phyloP scores from a whole-genome alignment of 2,113 vertebrate species.

The Aptenodytes patagonicus region DNA sequence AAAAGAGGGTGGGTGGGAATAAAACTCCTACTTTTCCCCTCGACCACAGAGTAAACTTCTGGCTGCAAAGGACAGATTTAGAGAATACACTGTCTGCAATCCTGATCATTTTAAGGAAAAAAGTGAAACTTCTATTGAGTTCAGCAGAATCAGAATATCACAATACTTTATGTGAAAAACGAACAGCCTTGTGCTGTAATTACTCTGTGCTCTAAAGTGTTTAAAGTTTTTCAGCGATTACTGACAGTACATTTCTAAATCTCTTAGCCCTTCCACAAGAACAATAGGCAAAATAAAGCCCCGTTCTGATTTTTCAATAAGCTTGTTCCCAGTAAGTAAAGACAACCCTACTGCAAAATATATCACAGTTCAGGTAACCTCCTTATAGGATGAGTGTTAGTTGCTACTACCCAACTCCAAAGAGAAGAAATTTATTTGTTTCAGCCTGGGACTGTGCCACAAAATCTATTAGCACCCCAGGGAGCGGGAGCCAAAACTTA shows the following conservation, averaged over 20 bases:
- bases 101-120: background rate
- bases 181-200: background rate
- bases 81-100: background rate
- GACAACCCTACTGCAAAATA: background rate
- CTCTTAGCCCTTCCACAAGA: background rate
- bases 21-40: background rate
- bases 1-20: background rate
- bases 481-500: background rate
- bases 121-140: background rate
- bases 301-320: background rate
- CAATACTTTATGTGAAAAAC: background rate
- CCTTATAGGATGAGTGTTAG: background rate
- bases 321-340: background rate
- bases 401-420: background rate
- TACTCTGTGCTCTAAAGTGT: background rate
- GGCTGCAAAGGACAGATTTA: background rate
- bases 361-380: background rate
- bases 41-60: background rate
- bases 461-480: background rate
- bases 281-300: background rate
- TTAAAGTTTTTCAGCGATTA: background rate
- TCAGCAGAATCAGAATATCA: background rate
- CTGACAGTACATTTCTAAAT: background rate
- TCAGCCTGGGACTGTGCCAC: background rate
- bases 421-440: background rate